Evolutionary conservation across 2,888 invertebrate genomes (phyloP).

Genomic region (Agriopis leucophaearia): DNA sequence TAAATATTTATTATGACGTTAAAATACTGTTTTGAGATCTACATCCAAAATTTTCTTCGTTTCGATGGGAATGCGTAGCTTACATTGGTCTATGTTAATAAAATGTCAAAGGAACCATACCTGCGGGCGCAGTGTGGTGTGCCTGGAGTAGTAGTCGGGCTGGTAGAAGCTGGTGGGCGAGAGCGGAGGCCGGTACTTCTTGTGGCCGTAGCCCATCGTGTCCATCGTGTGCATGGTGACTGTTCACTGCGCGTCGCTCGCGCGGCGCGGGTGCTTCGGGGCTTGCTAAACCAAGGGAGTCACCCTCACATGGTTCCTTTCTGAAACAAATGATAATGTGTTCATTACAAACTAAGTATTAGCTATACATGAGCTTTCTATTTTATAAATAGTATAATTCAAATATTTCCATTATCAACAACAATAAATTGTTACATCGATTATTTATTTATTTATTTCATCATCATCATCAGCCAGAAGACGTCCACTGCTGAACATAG

Average conservation of each 20-base stretch:
- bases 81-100: neutral
- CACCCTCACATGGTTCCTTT: constrained; percentile 52
- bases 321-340: constrained; percentile 52
- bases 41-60: too few species aligned
- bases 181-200: constrained; percentile 88
- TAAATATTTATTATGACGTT: too few species aligned
- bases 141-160: constrained; percentile 83
- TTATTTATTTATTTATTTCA: too few species aligned
- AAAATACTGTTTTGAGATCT: too few species aligned
- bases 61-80: too few species aligned
- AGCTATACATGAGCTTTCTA: too few species aligned
- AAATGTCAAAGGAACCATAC: constrained; percentile 56
- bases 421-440: too few species aligned
- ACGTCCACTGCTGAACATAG: too few species aligned
- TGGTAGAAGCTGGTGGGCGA: constrained; percentile 88
- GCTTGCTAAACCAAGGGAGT: neutral
- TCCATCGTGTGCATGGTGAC: constrained; percentile 85
- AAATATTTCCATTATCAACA: too few species aligned
- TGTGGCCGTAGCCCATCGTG: constrained; percentile 88
- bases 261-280: constrained; percentile 21
- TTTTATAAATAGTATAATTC: too few species aligned
- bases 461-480: too few species aligned
- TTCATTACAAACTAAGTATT: neutral
- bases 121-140: constrained; percentile 82
- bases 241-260: neutral